Evolutionary conservation across 2,888 invertebrate species (phyloP).

Genomic region (Microplitis manilae): DNA sequence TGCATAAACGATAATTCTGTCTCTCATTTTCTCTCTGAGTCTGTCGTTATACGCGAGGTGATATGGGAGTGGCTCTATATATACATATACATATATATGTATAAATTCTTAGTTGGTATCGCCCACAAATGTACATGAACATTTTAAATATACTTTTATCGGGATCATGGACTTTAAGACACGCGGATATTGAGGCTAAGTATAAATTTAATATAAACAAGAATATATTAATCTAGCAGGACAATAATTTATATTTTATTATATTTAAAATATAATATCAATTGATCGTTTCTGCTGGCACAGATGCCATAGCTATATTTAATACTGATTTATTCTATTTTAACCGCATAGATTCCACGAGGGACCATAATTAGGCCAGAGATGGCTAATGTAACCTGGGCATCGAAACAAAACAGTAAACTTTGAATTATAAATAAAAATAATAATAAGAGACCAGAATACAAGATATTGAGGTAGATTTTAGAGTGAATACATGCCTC

Average conservation of each 20-base stretch:
- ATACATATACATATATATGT: background rate
- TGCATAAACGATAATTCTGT: constrained; percentile 51
- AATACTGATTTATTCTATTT: background rate
- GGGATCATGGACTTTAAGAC: constrained; percentile 11
- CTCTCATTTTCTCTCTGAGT: constrained; percentile 20
- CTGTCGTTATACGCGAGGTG: constrained; percentile 34
- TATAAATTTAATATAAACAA: background rate
- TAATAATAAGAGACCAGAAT: background rate
- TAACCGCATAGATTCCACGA: background rate
- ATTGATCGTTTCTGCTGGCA: background rate
- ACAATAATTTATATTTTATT: too few relatives aligned
- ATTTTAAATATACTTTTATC: background rate
- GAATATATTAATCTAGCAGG: too few relatives aligned
- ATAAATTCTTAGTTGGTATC: background rate
- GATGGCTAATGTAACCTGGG: constrained; percentile 18
- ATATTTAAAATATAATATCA: too few relatives aligned
- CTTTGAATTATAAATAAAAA: constrained; percentile 26
- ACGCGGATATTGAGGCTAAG: background rate
- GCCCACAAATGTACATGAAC: constrained; percentile 9
- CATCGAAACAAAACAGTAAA: constrained; percentile 10
- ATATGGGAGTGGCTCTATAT: constrained; percentile 48
- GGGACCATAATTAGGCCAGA: constrained; percentile 47
- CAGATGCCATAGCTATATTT: background rate
- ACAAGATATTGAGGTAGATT: background rate
- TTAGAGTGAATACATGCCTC: constrained; percentile 24